Evolutionary conservation across 2,797 vertebrate genomes (phyloP), one percentile per base, ranked within the genome.

Genomic region (Siniperca obscura): DNA sequence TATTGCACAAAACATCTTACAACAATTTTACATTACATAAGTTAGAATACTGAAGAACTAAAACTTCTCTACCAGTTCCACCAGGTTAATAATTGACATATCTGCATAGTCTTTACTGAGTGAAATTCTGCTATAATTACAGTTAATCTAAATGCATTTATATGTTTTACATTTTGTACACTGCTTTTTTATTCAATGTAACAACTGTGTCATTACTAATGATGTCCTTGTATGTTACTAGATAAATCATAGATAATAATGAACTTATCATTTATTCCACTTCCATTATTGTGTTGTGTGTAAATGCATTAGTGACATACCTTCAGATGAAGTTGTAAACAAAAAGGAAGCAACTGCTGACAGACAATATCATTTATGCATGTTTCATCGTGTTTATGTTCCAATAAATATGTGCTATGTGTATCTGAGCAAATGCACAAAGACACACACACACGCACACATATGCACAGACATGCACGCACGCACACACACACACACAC

Each of bases 381-480:
- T 50, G 9, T 38, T 69, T 30, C 48, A 55, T 42, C 48, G n/a
- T 22, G 4, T 70, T 46, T 22, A 64, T 56, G 62, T 67, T 46
- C 40, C 19, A 27, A 50, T 56, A 69, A 21, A 76, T 19, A 25
- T 7, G 9, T 72, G 50, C 14, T 22, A 21, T 12, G 25, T 56
- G 13, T 40, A 48, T 38, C 34, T 65, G 3, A 16, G 56, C 38
- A 42, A 60, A 44, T 19, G 38, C 78, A 79, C 64, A 72, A 10
- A 56, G 11, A 34, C 57, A 27, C 25, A 67, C 42, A 27, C 27
- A 44, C 59, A 40, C 46, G n/a, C 30, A 52, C 40, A 7, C 57
- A 44, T 16, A 59, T 48, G 71, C 25, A 27, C 27, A 27, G 1
- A 27, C 27, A 27, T 27, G 27, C 27, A 27, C 27, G 27, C 27